Evolutionary conservation across 2,113 vertebrate species (phyloP).

Genomic region (Rattus rattus): DNA sequence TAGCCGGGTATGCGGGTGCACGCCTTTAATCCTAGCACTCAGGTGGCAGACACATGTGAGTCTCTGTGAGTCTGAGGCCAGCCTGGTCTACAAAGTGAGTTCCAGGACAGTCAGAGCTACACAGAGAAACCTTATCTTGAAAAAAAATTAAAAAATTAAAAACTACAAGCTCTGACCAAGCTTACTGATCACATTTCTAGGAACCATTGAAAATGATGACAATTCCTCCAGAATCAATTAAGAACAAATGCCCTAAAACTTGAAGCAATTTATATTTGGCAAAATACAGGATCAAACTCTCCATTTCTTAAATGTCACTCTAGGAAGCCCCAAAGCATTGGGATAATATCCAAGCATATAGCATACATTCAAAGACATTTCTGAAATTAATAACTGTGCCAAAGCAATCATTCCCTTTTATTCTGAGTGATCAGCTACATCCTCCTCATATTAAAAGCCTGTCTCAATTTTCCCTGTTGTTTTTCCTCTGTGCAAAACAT

Average conservation of each 20-base stretch:
- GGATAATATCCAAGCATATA: slow-evolving; percentile 37
- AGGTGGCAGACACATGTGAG: not conserved
- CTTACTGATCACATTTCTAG: slow-evolving; percentile 12
- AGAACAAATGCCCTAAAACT: slow-evolving; percentile 60
- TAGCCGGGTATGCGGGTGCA: not conserved
- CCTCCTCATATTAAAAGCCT: slow-evolving; percentile 68
- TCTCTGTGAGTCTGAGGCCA: not conserved
- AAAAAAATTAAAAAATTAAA: not conserved
- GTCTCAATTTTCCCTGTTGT: slow-evolving; percentile 26
- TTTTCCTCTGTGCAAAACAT: slow-evolving; percentile 64
- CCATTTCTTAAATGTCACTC: slow-evolving; percentile 65
- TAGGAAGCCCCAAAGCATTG: slow-evolving; percentile 61
- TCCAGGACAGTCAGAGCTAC: not conserved
- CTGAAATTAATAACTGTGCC: slow-evolving; percentile 71
- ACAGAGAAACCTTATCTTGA: not conserved
- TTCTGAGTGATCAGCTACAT: slow-evolving; percentile 64
- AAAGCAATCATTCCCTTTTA: slow-evolving; percentile 69
- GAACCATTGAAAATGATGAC: slow-evolving; percentile 42
- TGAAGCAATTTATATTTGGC: slow-evolving; percentile 65
- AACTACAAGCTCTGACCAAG: not conserved
- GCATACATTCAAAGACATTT: slow-evolving; percentile 64
- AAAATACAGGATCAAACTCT: slow-evolving; percentile 58
- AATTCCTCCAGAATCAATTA: slow-evolving; percentile 45
- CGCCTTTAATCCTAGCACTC: not conserved
- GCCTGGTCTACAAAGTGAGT: not conserved